Evolutionary conservation across 2,113 vertebrate genomes (phyloP), one percentile per base, ranked within the genome.

Genomic region (Alethe castanea): DNA sequence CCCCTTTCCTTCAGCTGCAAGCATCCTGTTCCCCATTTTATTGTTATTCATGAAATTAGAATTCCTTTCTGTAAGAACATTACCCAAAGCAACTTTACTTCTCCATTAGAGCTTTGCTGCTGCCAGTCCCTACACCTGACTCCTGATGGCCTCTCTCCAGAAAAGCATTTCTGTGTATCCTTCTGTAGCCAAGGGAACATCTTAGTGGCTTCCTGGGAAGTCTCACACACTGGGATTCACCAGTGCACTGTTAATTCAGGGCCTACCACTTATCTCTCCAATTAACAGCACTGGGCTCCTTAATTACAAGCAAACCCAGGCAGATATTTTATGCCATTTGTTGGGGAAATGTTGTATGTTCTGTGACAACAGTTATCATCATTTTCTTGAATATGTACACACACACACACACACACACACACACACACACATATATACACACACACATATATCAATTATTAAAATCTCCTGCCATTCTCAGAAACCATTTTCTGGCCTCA

Each of bases 401-500:
- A 54, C 3, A 12, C 8, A 33, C 18, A 67, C 12, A 66, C 1
- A n/a, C n/a, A n/a, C n/a, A n/a, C n/a, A 35, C 35, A 35, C 35
- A 60, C 3, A n/a, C 2, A 59, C 3, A 52, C 4, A 16, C 2
- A 22, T 2, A 33, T 1, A 50, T 0, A 67, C 0, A 66, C 2
- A 64, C 1, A 45, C 13, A 73, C 2, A 19, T 2, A 8, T 3
- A 48, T 38, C 4, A n/a, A 23, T 72, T 81, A 52, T 19, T 84
- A 60, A 67, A 89, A 48, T 14, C 5, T 14, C 19, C 0, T 22
- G 61, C 23, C 11, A 7, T 35, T 76, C 60, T 54, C 62, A 74
- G 48, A 74, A 54, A 54, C 5, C 7, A 45, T 62, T 84, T 72
- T 70, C 38, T 53, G 18, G 10, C 18, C 13, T 31, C 29, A 31